phyloP scores from a whole-genome alignment of 2,797 vertebrate species.

The Atherinosoma microstoma region DNA sequence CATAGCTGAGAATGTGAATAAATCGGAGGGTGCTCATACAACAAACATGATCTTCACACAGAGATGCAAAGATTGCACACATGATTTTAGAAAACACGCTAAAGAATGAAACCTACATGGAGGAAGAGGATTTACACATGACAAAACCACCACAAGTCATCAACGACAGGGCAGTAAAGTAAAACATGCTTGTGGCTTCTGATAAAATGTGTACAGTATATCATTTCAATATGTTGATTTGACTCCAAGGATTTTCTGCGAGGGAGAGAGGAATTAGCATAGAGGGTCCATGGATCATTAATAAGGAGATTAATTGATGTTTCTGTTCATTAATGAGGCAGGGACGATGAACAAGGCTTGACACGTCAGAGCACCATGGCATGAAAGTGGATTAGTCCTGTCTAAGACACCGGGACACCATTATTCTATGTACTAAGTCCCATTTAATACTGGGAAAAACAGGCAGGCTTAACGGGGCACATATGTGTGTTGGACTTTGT shows the following conservation, averaged over 20 bases:
- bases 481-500: constrained; percentile 39
- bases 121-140: not conserved
- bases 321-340: constrained; percentile 78
- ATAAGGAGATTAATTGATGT: constrained; percentile 81
- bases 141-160: not conserved
- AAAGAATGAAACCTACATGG: not conserved
- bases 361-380: constrained; percentile 71
- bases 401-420: constrained; percentile 71
- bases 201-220: not conserved
- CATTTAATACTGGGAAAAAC: constrained; percentile 62
- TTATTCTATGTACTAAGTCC: constrained; percentile 72
- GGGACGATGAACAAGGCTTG: constrained; percentile 67
- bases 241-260: constrained; percentile 39
- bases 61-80: not conserved
- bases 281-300: constrained; percentile 71
- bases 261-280: constrained; percentile 52
- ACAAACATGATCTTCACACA: not conserved
- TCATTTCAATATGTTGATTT: constrained; percentile 45
- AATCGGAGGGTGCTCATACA: not conserved
- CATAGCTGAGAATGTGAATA: not conserved
- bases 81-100: constrained; percentile 10
- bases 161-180: not conserved
- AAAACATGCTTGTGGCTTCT: constrained; percentile 5
- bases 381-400: constrained; percentile 83
- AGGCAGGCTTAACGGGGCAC: constrained; percentile 55